phyloP scores from a whole-genome alignment of 2,888 invertebrate genomes.

The Melieria crassipennis region DNA sequence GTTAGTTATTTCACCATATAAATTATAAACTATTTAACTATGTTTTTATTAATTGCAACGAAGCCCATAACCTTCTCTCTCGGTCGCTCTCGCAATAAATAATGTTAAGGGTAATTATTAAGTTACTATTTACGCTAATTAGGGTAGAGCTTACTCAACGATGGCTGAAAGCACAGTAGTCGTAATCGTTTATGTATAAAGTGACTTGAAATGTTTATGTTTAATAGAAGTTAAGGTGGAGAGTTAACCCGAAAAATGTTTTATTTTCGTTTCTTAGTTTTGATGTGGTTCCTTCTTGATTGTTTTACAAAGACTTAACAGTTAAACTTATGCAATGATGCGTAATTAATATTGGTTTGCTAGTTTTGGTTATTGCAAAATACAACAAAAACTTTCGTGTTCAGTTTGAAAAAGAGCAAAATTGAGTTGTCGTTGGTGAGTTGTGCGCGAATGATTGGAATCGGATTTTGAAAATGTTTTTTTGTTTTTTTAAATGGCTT shows the following conservation, averaged over 20 bases:
- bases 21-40: too few species aligned
- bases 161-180: constrained; percentile 14
- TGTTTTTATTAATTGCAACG: too few species aligned
- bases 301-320: constrained; percentile 5
- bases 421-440: too few species aligned
- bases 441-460: constrained; percentile 22
- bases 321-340: constrained; percentile 8
- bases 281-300: constrained; percentile 32
- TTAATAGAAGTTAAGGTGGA: constrained; percentile 4
- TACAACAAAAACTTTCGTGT: constrained; percentile 51
- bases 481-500: neutral
- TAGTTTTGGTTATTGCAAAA: constrained; percentile 62
- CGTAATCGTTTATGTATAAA: neutral
- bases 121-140: too few species aligned
- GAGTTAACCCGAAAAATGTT: constrained; percentile 63
- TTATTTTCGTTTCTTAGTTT: constrained; percentile 58
- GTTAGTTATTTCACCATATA: too few species aligned
- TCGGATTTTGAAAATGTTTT: neutral
- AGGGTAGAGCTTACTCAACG: constrained; percentile 12
- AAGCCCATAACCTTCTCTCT: too few species aligned
- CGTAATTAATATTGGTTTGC: constrained; percentile 18
- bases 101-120: too few species aligned
- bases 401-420: too few species aligned
- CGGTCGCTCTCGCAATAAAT: too few species aligned
- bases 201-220: constrained; percentile 21